Base-by-base conservation (phyloP, 1,140 invertebrate species). In the Mylabris phalerata region DNA sequence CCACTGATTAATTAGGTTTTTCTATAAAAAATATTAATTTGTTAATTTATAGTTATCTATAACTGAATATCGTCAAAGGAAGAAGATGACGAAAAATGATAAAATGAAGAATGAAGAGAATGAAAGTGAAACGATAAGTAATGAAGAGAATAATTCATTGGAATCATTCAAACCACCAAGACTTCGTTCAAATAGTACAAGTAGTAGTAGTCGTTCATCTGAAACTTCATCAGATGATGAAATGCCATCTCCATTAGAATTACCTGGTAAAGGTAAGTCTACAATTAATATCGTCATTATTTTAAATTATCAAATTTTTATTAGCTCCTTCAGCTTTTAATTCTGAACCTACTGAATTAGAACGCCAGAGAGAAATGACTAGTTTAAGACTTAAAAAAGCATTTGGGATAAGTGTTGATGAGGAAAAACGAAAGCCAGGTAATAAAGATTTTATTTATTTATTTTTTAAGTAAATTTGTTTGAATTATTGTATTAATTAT, bases 321-420 rank as follows among this genome's bases (percentile, higher is more conserved):
- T 38, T 61, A 68, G 7, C 42, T 73, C 71, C 63, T 48, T 58
- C 70, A 39, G 76, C 76, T 57, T 85, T 84, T 65, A 83, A 80
- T 73, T 79, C 84, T 4, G 84, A 84, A 24, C 85, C 87, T 25
- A 89, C 86, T 4, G 70, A 85, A 19, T 79, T 88, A 1, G 87
- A 89, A 69, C 77, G 81, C 55, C 86, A 88, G 71, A 77, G 87
- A 58, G 87, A 90, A 72, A 88, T 85, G 71, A 78, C 89, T 25
- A 87, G 84, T 11, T 84, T 88, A 64, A 78, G 89, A 65, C 74
- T 90, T 61, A 81, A 86, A 71, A 72, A 69, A 55, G 71, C 65
- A 3, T 70, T 74, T 51, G 71, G 73, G 27, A 60, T 74, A 42
- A 43, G 65, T 10, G 55, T 73, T 9, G 71, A 72, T 49, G 67